These are phyloP conservation scores for Zosterops hypoxanthus DNA, from an alignment of 2,113 vertebrate species.

Conservation along the genomic window DNA sequence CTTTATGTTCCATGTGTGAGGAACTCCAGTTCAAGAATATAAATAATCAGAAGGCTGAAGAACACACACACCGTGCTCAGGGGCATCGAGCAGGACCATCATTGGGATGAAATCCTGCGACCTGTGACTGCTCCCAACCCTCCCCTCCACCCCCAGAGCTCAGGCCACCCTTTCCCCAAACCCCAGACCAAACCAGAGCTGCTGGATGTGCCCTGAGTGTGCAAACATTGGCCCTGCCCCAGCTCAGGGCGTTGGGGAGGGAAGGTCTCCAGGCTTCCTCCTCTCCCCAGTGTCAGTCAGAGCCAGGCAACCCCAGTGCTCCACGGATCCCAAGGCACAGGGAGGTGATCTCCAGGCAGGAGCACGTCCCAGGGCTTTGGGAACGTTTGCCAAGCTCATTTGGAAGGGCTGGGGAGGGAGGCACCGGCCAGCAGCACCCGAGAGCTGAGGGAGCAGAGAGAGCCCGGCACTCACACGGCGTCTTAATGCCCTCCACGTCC, in stretches of 20 bases:
- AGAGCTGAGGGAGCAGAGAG: not conserved
- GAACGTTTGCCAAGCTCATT: not conserved
- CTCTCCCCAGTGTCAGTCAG: not conserved
- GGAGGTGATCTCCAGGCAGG: not conserved
- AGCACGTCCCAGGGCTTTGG: not conserved
- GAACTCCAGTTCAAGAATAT: too few species aligned
- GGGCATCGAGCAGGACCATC: not conserved
- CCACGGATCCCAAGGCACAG: not conserved
- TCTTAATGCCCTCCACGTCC: not conserved
- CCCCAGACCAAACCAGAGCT: not conserved
- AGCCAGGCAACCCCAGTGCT: not conserved
- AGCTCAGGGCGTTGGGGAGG: accelerated
- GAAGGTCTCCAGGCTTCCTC: not conserved
- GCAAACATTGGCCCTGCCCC: accelerated
- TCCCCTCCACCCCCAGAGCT: not conserved
- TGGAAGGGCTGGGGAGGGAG: not conserved
- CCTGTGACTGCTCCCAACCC: not conserved
- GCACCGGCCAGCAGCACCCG: not conserved
- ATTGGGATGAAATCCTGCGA: not conserved
- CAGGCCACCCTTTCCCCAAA: not conserved
- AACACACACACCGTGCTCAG: not conserved
- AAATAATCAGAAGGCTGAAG: too few species aligned
- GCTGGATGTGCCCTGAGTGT: not conserved
- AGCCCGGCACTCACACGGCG: not conserved
- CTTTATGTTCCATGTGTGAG: too few species aligned